These are phyloP conservation scores for Phymatocera aterrima DNA, from an alignment of 2,888 invertebrate species.

Conservation along the genomic window DNA sequence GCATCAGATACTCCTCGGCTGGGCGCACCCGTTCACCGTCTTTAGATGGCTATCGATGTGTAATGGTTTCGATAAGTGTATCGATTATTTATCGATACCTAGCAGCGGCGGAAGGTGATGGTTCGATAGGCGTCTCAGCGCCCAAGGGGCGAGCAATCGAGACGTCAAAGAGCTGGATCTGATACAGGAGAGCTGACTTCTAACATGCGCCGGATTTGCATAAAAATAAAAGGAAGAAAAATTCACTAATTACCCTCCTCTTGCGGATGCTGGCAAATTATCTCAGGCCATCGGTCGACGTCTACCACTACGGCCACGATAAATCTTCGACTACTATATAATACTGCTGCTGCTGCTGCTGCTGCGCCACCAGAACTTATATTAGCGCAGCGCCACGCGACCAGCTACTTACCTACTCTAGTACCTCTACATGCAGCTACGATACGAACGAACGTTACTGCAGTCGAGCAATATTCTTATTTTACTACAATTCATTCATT, in stretches of 20 bases:
- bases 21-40: constrained; percentile 38
- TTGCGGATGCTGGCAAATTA: constrained; percentile 35
- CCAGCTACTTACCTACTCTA: neutral
- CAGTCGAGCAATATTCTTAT: neutral
- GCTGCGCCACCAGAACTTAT: neutral
- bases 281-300: constrained; percentile 40
- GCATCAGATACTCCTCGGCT: constrained; percentile 28
- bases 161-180: constrained; percentile 42
- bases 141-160: constrained; percentile 36
- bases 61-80: constrained; percentile 52
- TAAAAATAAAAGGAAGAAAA: constrained; percentile 31
- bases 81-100: constrained; percentile 53
- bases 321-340: constrained; percentile 26
- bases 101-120: constrained; percentile 42
- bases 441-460: neutral
- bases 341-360: too few relatives aligned
- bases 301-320: neutral
- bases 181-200: constrained; percentile 41
- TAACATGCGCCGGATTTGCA: constrained; percentile 42
- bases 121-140: constrained; percentile 50
- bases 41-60: constrained; percentile 48
- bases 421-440: neutral
- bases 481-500: neutral
- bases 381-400: constrained; percentile 17
- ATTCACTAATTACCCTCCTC: constrained; percentile 42